These are phyloP conservation scores for Intellagama lesueurii DNA, from an alignment of 2,797 vertebrate species.

Conservation along the genomic window DNA sequence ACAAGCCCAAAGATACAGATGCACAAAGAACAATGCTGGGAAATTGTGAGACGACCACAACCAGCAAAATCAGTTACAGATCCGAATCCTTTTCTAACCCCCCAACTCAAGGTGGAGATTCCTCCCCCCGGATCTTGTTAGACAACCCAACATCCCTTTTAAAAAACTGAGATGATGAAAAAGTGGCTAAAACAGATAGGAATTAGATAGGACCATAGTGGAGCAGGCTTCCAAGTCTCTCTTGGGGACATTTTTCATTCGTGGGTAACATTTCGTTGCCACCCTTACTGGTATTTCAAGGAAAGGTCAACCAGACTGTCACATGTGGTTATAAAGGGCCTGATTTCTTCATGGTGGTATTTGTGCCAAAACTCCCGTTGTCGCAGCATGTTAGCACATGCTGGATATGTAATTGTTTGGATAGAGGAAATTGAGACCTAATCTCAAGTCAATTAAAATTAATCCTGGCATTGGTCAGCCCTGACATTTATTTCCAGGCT, in stretches of 20 bases:
- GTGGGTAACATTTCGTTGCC: not conserved
- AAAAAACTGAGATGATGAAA: not conserved
- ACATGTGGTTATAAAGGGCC: not conserved
- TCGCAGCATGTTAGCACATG: not conserved
- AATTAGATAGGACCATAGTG: not conserved
- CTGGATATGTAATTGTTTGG: not conserved
- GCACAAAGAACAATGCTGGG: not conserved
- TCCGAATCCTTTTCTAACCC: not conserved
- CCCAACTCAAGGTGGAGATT: not conserved
- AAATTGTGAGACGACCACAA: conserved; percentile 19
- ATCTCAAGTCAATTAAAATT: not conserved
- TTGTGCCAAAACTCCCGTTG: not conserved
- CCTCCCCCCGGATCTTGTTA: not conserved
- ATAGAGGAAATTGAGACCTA: not conserved
- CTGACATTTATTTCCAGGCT: no score
- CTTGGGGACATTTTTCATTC: not conserved
- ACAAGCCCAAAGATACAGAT: not conserved
- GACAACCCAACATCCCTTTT: no score
- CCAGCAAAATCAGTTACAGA: conserved; percentile 8
- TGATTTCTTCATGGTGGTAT: not conserved
- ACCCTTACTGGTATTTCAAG: not conserved
- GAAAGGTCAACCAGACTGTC: not conserved
- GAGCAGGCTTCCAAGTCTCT: not conserved
- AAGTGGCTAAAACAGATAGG: not conserved
- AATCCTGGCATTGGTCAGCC: not conserved